phyloP scores from a whole-genome alignment of 2,113 vertebrate species.

The Cinclus cinclus region DNA sequence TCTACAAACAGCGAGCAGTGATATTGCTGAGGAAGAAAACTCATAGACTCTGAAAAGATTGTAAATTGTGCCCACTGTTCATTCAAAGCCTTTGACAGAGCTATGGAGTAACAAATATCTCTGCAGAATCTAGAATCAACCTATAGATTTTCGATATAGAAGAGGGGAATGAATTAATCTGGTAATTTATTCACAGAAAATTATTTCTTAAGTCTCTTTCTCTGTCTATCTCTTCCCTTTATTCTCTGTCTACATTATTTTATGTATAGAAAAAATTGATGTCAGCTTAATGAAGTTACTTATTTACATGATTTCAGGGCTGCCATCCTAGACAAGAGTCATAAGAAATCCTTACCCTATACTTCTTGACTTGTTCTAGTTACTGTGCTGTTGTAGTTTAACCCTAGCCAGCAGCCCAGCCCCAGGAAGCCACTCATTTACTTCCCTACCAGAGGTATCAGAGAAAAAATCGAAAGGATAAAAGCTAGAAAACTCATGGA shows the following conservation, averaged over 20 bases:
- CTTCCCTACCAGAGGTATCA: neutral
- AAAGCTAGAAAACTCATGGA: neutral
- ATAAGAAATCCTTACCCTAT: neutral
- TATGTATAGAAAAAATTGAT: neutral
- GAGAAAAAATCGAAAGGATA: neutral
- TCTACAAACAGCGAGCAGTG: neutral
- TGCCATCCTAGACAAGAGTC: neutral
- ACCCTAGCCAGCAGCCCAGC: neutral
- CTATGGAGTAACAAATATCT: neutral
- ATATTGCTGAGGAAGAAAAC: neutral
- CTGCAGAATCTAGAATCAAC: neutral
- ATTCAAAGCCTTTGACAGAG: neutral
- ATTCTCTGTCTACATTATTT: neutral
- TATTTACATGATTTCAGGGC: neutral
- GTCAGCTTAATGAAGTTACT: neutral
- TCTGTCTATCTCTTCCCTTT: neutral
- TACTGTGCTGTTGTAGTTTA: neutral
- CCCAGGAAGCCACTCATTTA: rapidly evolving
- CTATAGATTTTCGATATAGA: neutral
- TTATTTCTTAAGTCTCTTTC: neutral
- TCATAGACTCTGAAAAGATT: neutral
- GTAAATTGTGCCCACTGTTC: neutral
- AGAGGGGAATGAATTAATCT: neutral
- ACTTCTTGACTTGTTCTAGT: neutral
- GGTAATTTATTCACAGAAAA: neutral